Evolutionary conservation across 2,888 invertebrate species (phyloP), one percentile per base, ranked within the genome.

Genomic region (Athalia circularis): DNA sequence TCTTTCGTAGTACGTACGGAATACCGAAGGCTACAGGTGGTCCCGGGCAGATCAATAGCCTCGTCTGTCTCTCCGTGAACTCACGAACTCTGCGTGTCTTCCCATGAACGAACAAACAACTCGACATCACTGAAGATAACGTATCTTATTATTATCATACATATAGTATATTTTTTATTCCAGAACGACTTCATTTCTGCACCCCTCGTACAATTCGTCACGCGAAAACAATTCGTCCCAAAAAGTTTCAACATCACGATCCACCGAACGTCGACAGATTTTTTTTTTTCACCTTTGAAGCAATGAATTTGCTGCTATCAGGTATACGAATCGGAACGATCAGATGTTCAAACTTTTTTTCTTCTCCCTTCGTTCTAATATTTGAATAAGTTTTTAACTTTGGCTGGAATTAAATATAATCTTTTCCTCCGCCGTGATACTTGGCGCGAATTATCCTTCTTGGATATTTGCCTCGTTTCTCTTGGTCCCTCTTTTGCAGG

Each of bases 31-130:
- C 84, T 84, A 84, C 84, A 84, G 84, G 84, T 84, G 84, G 84
- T 84, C 84, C 85, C 82, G 84, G 84, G 85, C 83, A 84, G 82
- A 84, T 84, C 85, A 84, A 84, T 84, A 84, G 81, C 81, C 81
- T 81, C 76, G 81, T 67, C 80, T 84, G 82, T 81, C 77, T 29
- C 29, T 82, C 77, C 57, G 47, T 48, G 62, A 59, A n/a, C 67
- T 65, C 77, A 48, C 65, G 62, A 15, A 57, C 78, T 77, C 77
- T 77, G 52, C 65, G 57, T 74, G 47, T 68, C 59, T 70, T 78
- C 13, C 62, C 75, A 59, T 45, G 75, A 62, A 43, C 75, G 75
- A 75, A 75, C 29, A 75, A 75, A 64, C 75, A 75, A 61, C 75
- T 62, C 50, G 75, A 62, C 75, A 75, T 29, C 9, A 15, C 29